Evolutionary conservation across 2,888 invertebrate genomes (phyloP).

Genomic region (Creontiades dilutus): DNA sequence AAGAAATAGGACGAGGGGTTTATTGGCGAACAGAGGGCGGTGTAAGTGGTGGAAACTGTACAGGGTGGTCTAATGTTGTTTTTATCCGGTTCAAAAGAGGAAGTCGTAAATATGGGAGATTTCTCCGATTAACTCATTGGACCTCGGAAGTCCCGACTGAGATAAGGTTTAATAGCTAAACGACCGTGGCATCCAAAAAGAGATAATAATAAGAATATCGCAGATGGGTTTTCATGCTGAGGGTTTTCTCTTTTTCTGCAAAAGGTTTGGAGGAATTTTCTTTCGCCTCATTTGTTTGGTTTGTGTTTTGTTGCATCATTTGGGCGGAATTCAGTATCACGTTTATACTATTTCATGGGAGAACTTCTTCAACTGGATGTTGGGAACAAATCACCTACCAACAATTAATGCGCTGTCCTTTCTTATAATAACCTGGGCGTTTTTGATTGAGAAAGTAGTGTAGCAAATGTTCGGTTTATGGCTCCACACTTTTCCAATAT

Average conservation of each 20-base stretch:
- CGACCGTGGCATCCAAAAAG: conserved; percentile 8
- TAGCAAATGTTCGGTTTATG: too few relatives aligned
- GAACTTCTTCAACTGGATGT: too few relatives aligned
- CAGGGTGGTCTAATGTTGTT: conserved; percentile 52
- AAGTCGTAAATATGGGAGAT: conserved; percentile 62
- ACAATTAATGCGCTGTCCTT: too few relatives aligned
- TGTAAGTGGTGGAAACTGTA: neutral
- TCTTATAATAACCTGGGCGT: too few relatives aligned
- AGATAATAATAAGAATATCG: conserved; percentile 13
- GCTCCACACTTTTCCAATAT: too few relatives aligned
- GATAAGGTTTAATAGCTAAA: conserved; percentile 54
- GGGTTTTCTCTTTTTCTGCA: neutral
- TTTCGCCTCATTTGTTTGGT: neutral
- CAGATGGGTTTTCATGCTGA: conserved; percentile 13
- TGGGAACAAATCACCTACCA: too few relatives aligned
- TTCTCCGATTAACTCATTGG: conserved; percentile 57
- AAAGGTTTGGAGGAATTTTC: neutral
- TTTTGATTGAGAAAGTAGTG: too few relatives aligned
- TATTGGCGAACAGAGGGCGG: neutral
- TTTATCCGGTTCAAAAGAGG: conserved; percentile 60
- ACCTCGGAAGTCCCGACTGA: neutral
- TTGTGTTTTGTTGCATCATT: neutral
- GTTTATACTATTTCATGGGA: too few relatives aligned
- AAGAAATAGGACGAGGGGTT: conserved; percentile 38
- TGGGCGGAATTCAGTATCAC: too few relatives aligned